Percentiles rank a stretch among this genome's conserved stretches.
Evolutionary conservation across 2,888 invertebrate species (phyloP).

Genomic region (Stegana nigrithorax): DNA sequence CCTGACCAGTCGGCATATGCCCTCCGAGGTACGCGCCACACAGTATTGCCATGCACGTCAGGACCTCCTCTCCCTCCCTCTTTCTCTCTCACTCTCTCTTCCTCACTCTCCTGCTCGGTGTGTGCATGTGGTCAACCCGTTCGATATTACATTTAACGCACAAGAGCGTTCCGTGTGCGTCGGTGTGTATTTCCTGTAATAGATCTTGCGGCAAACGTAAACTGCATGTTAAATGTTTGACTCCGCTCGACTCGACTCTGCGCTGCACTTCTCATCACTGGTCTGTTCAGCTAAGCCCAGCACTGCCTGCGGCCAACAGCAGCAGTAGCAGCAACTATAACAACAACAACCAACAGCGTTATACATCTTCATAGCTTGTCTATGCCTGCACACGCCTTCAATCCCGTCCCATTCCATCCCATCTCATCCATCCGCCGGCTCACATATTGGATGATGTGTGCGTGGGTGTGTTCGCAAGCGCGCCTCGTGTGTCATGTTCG

Average conservation of each 20-base stretch:
- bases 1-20: too few species aligned
- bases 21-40: too few species aligned
- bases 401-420: too few species aligned
- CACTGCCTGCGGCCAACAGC: background rate
- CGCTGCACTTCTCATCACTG: background rate
- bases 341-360: background rate
- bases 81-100: too few species aligned
- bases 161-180: conserved; percentile 28
- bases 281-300: conserved; percentile 37
- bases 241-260: conserved; percentile 33
- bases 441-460: conserved; percentile 23
- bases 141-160: background rate
- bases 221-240: conserved; percentile 61
- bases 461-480: conserved; percentile 23
- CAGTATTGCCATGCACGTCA: too few species aligned
- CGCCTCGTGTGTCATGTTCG: conserved; percentile 54
- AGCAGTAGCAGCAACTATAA: background rate
- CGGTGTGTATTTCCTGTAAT: conserved; percentile 61
- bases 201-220: conserved; percentile 63
- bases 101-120: too few species aligned
- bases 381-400: too few species aligned
- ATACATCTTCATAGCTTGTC: too few species aligned
- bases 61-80: too few species aligned
- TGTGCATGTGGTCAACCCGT: too few species aligned
- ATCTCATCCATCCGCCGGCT: too few species aligned